Evolutionary conservation across 2,797 vertebrate genomes (phyloP), one percentile per base, ranked within the genome.

Genomic region (Gallinago solitaria): DNA sequence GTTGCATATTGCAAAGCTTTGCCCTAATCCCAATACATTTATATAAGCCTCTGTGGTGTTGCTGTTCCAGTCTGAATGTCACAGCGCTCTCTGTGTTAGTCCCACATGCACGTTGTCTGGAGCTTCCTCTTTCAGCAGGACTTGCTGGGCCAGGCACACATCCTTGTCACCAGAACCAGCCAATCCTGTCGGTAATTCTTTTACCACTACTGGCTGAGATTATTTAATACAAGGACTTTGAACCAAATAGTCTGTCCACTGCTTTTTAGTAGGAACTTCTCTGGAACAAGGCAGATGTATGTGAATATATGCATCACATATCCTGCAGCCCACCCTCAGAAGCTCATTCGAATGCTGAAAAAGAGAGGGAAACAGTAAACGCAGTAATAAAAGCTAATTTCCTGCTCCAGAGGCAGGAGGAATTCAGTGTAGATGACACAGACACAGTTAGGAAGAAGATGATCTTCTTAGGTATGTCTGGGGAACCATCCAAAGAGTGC

Each of bases 1-100:
- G 56, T 77, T 92, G 81, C 23, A 28, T 90, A 84, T 86, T 45
- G 11, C 35, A 53, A 85, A 83, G 73, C 45, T 81, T 91, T 91
- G 33, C 60, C 53, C 25, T 94, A 88, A 91, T 91, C 61, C 68
- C 57, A 57, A 79, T 77, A 85, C 39, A 75, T 74, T 93, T 95
- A 86, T 92, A 63, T 78, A 86, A 93, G 41, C 28, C 68, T 60
- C 71, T 50, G 53, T 86, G 79, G 71, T 0, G 33, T 70, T 75
- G 35, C 20, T 79, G 17, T 50, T 89, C 67, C 78, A 67, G 59
- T 37, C 19, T 70, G 83, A 79, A 80, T 89, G 81, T 59, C 81
- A 77, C 59, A 76, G 39, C 0, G 0, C 33, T 94, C 45, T 25
- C 35, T n/a, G 1, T 18, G 15, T 30, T 51, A 16, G 27, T 32